A percentile compares a stretch with the other conserved stretches of the same genome.
These are phyloP conservation scores for Astatoreochromis straeleni DNA, from an alignment of 2,113 vertebrate species.

Conservation along the genomic window DNA sequence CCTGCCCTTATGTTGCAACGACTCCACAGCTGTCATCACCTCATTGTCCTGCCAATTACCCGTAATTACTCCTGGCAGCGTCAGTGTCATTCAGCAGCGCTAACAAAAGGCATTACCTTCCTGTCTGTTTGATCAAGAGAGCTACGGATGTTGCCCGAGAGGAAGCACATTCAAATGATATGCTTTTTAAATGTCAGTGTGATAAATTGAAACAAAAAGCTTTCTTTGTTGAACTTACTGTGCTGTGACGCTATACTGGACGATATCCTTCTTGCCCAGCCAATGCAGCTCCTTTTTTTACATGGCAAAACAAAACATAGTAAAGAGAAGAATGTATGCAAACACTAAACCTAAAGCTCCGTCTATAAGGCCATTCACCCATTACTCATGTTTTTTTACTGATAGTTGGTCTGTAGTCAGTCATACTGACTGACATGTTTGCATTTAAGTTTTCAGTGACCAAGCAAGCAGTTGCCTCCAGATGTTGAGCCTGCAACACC, in stretches of 20 bases:
- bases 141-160: conserved; percentile 1
- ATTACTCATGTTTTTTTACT: not conserved
- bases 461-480: not conserved
- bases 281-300: not conserved
- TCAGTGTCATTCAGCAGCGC: conserved; percentile 41
- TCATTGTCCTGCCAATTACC: conserved; percentile 72
- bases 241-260: not conserved
- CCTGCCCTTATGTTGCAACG: conserved; percentile 30
- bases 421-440: not conserved
- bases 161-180: not conserved
- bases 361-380: not conserved
- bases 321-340: not conserved
- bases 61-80: conserved; percentile 70
- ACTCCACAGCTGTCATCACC: conserved; percentile 68
- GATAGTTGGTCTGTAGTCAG: not conserved
- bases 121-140: conserved; percentile 37
- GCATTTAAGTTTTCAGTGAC: not conserved
- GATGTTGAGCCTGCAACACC: not conserved
- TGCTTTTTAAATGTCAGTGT: not conserved
- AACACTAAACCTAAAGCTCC: not conserved
- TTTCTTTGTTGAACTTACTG: not conserved
- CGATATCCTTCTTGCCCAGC: not conserved
- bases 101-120: conserved; percentile 59
- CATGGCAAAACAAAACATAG: not conserved
- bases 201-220: not conserved